Base-by-base conservation (phyloP, 2,888 invertebrate genomes). In the Netelia virgata region DNA sequence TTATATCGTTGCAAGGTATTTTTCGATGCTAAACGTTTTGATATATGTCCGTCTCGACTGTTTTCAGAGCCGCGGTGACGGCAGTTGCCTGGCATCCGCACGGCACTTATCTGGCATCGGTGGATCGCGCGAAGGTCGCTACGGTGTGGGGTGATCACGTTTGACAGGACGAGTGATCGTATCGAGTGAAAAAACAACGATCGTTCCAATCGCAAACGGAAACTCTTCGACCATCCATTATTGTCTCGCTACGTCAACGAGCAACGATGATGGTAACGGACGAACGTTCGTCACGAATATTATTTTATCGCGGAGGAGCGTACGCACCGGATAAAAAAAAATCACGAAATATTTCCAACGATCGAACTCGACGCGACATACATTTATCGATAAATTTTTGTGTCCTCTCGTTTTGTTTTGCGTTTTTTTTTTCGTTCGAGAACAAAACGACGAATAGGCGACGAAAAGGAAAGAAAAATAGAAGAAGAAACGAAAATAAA, bases 81-180 rank as follows among this genome's bases (percentile, higher is more conserved):
- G 97, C 98, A 57, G 97, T 98, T 57, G 96, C 97, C 63, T 98
- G 98, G 98, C 97, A 97, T 93, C 97, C 97, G 6, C 97, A 96
- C 92, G 97, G 97, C 61, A 96, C 96, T 66, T 96, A 96, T 82
- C 94, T 98, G 77, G 97, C 97, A 73, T 97, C 97, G 59, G 98
- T 97, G 88, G 98, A 98, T 94, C 96, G 97, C 88, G 95, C 96
- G 89, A 98, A 97, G 94, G 96, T 96, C 88, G 97, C 97, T 78
- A 95, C 97, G 86, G 95, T 98, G 84, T 98, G 98, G 97, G 96
- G 96, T 59, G 97, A 97, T 83, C 89, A 92, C 91, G 94, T 94
- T 88, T 94, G 92, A 94, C 89, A 90, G 86, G 89, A 89, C 70
- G 86, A 89, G 86, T 87, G 87, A 89, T 87, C 86, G 81, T 74